A percentile compares a stretch with the other conserved stretches of the same genome.
Evolutionary conservation across 2,888 invertebrate genomes (phyloP).

Genomic region (Eucera pruinosa): DNA sequence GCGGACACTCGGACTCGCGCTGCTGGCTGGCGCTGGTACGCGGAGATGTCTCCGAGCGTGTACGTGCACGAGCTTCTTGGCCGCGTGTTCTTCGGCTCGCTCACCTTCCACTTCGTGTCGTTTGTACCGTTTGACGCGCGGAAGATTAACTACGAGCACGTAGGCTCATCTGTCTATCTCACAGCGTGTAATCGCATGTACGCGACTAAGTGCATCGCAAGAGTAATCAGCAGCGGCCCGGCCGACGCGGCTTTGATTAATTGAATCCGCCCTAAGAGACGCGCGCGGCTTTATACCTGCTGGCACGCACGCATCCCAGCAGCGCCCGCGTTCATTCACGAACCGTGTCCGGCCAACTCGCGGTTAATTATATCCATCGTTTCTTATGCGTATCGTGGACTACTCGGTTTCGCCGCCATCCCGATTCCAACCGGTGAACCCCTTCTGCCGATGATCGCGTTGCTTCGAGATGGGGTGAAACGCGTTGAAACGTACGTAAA

Average conservation of each 20-base stretch:
- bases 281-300: conserved; percentile 59
- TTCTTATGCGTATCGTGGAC: background rate
- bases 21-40: too few species aligned
- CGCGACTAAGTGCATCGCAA: conserved; percentile 81
- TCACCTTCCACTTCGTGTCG: conserved; percentile 69
- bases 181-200: conserved; percentile 81
- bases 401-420: background rate
- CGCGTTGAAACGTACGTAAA: too few species aligned
- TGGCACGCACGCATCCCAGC: conserved; percentile 52
- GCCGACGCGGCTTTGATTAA: conserved; percentile 79
- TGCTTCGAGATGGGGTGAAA: too few species aligned
- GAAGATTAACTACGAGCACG: conserved; percentile 81
- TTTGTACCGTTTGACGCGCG: conserved; percentile 79
- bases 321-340: conserved; percentile 30
- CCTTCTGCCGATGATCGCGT: background rate
- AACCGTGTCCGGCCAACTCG: background rate
- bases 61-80: conserved; percentile 51
- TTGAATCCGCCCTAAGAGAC: conserved; percentile 74
- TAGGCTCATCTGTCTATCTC: conserved; percentile 82
- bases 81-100: conserved; percentile 52
- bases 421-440: too few species aligned
- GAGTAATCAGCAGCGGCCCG: conserved; percentile 78
- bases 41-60: conserved; percentile 29
- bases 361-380: conserved; percentile 44
- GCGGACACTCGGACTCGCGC: conserved; percentile 1